Evolutionary conservation across 30 jellyfish, hydroid and myxozoan genomes (phyloP).

Genomic region (Turritopsis dohrnii): DNA sequence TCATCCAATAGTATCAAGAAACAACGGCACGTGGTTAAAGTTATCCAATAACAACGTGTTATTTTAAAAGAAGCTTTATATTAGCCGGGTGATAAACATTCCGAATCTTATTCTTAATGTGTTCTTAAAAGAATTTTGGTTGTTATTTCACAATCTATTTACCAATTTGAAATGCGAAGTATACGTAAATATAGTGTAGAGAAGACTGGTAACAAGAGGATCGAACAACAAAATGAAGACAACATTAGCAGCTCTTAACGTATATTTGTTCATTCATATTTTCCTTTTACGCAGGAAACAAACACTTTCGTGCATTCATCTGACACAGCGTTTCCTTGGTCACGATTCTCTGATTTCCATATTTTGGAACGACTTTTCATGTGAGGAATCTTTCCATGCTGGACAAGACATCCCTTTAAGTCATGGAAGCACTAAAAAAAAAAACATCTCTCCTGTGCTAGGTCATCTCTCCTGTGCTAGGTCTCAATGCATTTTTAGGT

Average conservation of each 20-base stretch:
- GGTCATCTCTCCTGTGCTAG: no score
- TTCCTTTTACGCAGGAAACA: neutral
- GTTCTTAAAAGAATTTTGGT: no score
- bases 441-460: no score
- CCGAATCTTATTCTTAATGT: no score
- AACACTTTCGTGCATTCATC: neutral
- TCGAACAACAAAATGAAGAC: neutral
- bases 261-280: neutral
- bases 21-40: no score
- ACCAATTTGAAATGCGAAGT: neutral
- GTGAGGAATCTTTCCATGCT: neutral
- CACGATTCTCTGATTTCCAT: neutral
- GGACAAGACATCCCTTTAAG: neutral
- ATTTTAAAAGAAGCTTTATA: no score
- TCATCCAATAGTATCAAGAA: no score
- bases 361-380: neutral
- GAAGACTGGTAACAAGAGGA: neutral
- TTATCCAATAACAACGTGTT: no score
- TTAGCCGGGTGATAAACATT: no score
- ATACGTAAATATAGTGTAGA: neutral
- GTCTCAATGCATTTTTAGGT: no score
- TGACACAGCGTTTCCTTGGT: neutral
- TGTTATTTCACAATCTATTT: no score
- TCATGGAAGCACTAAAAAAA: neutral
- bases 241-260: neutral